Evolutionary conservation across 2,888 invertebrate species (phyloP).

Genomic region (Drosophila meridiana): DNA sequence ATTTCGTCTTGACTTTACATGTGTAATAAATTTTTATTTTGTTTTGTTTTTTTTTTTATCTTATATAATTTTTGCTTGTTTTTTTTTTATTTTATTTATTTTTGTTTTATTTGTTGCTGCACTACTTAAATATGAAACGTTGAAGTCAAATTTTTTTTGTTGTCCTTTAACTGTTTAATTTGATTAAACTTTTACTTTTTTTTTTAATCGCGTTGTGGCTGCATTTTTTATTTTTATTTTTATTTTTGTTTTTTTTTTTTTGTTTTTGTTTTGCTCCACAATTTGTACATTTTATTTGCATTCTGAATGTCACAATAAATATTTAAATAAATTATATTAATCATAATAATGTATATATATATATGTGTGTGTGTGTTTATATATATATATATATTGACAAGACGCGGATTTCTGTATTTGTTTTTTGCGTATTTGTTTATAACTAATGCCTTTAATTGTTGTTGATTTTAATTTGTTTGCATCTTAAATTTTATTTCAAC

Average conservation of each 20-base stretch:
- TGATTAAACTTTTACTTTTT: conserved; percentile 66
- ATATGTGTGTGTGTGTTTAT: conserved; percentile 9
- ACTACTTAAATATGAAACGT: conserved; percentile 81
- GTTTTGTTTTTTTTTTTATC: conserved; percentile 38
- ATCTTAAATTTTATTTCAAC: conserved; percentile 56
- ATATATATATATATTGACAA: conserved; percentile 66
- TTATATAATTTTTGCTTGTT: conserved; percentile 6
- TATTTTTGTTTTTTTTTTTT: conserved; percentile 14
- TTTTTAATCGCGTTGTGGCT: conserved; percentile 42
- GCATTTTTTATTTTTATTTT: conserved; percentile 14
- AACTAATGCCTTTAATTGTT: conserved; percentile 68
- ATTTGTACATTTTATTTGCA: conserved; percentile 78
- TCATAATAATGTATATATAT: conserved; percentile 36
- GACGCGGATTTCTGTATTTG: conserved; percentile 71
- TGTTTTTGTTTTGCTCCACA: conserved; percentile 59
- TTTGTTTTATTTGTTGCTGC: conserved; percentile 68
- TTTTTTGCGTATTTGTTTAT: conserved; percentile 43
- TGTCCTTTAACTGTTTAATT: conserved; percentile 73
- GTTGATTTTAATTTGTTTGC: conserved; percentile 37
- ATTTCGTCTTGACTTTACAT: conserved; percentile 61
- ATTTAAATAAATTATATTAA: conserved; percentile 41
- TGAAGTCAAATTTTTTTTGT: conserved; percentile 72
- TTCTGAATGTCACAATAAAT: conserved; percentile 73
- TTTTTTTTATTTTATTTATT: conserved; percentile 26
- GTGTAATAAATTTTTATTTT: conserved; percentile 61